These are phyloP conservation scores for Steatornis caripensis DNA, from an alignment of 2,113 vertebrate species.

Conservation along the genomic window DNA sequence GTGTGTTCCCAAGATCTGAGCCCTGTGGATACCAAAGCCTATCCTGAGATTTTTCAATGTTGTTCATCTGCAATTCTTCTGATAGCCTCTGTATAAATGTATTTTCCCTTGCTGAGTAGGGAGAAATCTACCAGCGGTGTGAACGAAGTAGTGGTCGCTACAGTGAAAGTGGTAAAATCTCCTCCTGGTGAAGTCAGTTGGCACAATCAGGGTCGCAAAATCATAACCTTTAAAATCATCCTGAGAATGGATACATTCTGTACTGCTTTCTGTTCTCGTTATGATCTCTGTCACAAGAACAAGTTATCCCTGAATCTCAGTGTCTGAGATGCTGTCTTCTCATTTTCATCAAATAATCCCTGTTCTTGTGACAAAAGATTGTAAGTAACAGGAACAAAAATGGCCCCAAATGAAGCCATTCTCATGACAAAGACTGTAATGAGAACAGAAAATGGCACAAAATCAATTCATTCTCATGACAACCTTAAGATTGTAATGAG, in stretches of 20 bases:
- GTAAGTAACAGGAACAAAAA: conserved; percentile 58
- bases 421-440: conserved; percentile 72
- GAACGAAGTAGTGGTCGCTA: background rate
- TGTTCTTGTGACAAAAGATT: conserved; percentile 60
- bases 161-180: background rate
- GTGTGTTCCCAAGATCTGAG: background rate
- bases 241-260: conserved; percentile 14
- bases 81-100: background rate
- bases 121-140: background rate
- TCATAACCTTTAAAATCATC: conserved; percentile 29
- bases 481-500: conserved; percentile 79
- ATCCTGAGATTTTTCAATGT: background rate
- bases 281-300: conserved; percentile 44
- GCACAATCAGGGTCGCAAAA: conserved; percentile 24
- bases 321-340: conserved; percentile 28
- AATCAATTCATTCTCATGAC: conserved; percentile 77
- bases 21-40: background rate
- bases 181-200: background rate
- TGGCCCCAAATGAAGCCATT: conserved; percentile 72
- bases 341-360: conserved; percentile 64
- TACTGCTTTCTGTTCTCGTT: conserved; percentile 33
- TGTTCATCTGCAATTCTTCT: background rate
- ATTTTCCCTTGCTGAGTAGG: background rate
- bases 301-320: conserved; percentile 46
- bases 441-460: conserved; percentile 74